Base-by-base conservation (phyloP, 2,797 vertebrate species). In the Staurois parvus region DNA sequence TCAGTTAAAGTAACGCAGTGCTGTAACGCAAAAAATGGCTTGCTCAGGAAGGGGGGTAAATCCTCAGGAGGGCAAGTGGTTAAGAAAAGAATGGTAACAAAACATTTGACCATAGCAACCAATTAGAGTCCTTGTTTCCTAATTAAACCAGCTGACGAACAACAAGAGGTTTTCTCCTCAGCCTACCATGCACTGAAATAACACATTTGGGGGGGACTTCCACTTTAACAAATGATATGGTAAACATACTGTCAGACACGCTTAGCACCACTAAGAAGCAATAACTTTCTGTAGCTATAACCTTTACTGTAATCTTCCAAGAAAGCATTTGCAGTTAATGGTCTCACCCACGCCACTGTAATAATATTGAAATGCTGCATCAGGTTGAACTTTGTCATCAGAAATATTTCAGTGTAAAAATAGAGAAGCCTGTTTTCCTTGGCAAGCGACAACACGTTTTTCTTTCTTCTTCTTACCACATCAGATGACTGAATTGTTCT, bases 291-390 rank as follows among this genome's bases (percentile, higher is more conserved):
- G 64, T 76, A 52, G 30, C 45, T 42, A 32, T 79, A 85, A 70
- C 28, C 62, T 81, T 75, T 24, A 64, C 73, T 76, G 64, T 76
- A 81, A 72, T 86, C 84, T 77, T 80, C 79, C 79, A 82, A 82
- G 85, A 82, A 86, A 81, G 84, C 67, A 45, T 77, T 52, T 73
- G 72, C 73, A 72, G 70, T 48, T 82, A 34, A 76, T 70, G 67
- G 72, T n/a, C 85, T 77, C 85, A 67, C 85, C 85, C 73, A 86
- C 85, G 24, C 79, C 70, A 77, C 85, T 76, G 85, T 82, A 82
- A 86, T 86, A 86, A 86, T 77, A 86, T 82, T 86, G 45, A 86
- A 86, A 82, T 82, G 85, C 85, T 82, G 85, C 85, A 76, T 86
- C 85, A 86, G 72, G 79, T 80, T 86, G 85, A 86, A 81, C 79